Evolutionary conservation across 2,797 vertebrate genomes (phyloP), one percentile per base, ranked within the genome.

Genomic region (Premnoplex brunnescens): DNA sequence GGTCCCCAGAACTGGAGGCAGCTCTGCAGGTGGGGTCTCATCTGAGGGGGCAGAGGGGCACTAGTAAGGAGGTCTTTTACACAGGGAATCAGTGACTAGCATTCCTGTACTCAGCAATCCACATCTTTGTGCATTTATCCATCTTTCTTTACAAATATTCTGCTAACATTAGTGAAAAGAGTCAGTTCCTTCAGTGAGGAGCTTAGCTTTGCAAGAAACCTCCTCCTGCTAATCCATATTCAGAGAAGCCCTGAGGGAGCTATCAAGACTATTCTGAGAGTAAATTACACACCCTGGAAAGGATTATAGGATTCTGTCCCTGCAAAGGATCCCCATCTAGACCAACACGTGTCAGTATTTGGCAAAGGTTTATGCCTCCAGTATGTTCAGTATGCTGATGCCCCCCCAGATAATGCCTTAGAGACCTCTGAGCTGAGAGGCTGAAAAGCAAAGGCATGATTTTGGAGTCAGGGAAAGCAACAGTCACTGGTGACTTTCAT

Each of bases 171-270:
- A 82, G 32, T 79, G 66, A 69, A 93, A 82, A 34, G 51, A 79
- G 51, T 72, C 27, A 16, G n/a, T 59, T 91, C 59, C 74, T 93
- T 69, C 71, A 59, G 15, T 64, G 67, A 90, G 84, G 51, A 69
- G 46, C 39, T 92, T 66, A 79, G 77, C 60, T 51, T 85, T 82
- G 67, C 58, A 81, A 84, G 88, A 96, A 93, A 54, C 51, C 43
- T 95, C 59, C 16, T 91, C 26, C 60, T 83, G 76, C 34, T 90
- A 81, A 93, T 78, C n/a, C 66, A 64, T 68, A 85, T 81, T 92
- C 80, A 90, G 66, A 83, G 46, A 51, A 75, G n/a, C 48, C 83
- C 77, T 34, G 28, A 81, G 59, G 80, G 71, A 93, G 55, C 60
- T 81, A 85, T 78, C 69, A 78, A 58, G 73, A 85, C 43, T 85